Base-by-base conservation (phyloP, 2,888 invertebrate species). In the Plebejus argus region DNA sequence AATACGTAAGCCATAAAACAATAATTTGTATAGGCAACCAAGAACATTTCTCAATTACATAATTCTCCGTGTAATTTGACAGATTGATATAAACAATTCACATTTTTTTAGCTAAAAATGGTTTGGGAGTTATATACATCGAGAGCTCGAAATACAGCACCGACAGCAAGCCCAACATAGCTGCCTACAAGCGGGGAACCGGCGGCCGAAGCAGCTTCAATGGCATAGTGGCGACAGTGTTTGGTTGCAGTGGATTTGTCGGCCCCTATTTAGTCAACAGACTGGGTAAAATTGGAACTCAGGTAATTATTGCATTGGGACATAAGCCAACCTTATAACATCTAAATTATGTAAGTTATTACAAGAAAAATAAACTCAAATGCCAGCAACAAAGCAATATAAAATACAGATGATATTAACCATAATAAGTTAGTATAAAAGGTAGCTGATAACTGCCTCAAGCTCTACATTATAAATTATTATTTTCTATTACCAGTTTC, bases 191-290 rank as follows among this genome's bases (percentile, higher is more conserved):
- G 88, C 95, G 97, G 81, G 98, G 98, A 45, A 97, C 98, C 28
- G 98, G 98, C 18, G 99, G 99, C 23, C 96, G 99, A 56, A 97
- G 97, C 83, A 99, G 99, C 86, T 99, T 99, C 90, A 99, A 97
- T 92, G 99, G 99, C 0, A 95, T 98, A 78, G 98, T 99, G 2
- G 98, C 98, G n/a, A 99, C 99, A n/a, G 97, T 99, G 0, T 99
- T 99, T 89, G 99, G 99, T 76, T 96, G 96, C 78, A 96, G 96
- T 56, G 99, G 99, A 1, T 98, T 98, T 86, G 91, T 99, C 0
- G 99, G 99, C 0, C 95, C 96, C 81, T 96, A 97, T 93, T 96
- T 99, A 20, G 96, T 97, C 88, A 99, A 98, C 88, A 96, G 96
- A 85, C 94, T 99, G 77, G 99, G 99, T 84, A 98, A 97, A 91